A percentile compares a stretch with the other conserved stretches of the same genome.
phyloP scores from a whole-genome alignment of 2,888 invertebrate genomes.

The Gymnocheta viridis region DNA sequence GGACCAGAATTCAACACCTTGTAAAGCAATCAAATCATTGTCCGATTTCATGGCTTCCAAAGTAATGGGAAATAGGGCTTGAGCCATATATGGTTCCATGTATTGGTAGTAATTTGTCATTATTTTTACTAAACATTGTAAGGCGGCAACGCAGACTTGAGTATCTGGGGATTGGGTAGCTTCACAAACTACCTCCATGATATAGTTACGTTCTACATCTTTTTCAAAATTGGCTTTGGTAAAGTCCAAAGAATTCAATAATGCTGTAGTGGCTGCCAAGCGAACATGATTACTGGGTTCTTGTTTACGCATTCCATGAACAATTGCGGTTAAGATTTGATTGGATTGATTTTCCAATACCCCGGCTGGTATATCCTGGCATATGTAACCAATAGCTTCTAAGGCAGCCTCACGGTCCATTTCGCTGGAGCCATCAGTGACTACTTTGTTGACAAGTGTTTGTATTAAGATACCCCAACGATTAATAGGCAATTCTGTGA shows the following conservation, averaged over 20 bases:
- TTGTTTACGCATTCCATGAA: slow-evolving; percentile 98
- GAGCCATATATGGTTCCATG: slow-evolving; percentile 99
- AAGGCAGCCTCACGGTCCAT: slow-evolving; percentile 97
- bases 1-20: slow-evolving; percentile 99
- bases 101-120: slow-evolving; percentile 98
- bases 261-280: slow-evolving; percentile 97
- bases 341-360: slow-evolving; percentile 96
- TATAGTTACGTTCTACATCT: slow-evolving; percentile 98
- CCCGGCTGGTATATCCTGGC: slow-evolving; percentile 98
- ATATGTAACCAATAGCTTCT: slow-evolving; percentile 99
- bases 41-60: slow-evolving; percentile 99
- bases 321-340: slow-evolving; percentile 98
- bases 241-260: slow-evolving; percentile 98
- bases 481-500: slow-evolving; percentile 95
- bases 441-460: slow-evolving; percentile 94
- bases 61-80: slow-evolving; percentile 98
- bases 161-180: slow-evolving; percentile 97
- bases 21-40: slow-evolving; percentile 96
- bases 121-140: slow-evolving; percentile 99
- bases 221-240: slow-evolving; percentile 99
- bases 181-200: slow-evolving; percentile 99
- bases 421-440: slow-evolving; percentile 92
- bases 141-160: slow-evolving; percentile 96
- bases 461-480: slow-evolving; percentile 96
- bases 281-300: slow-evolving; percentile 97